These are phyloP conservation scores for Mobula birostris DNA, from an alignment of 2,113 vertebrate genomes.

Conservation along the genomic window DNA sequence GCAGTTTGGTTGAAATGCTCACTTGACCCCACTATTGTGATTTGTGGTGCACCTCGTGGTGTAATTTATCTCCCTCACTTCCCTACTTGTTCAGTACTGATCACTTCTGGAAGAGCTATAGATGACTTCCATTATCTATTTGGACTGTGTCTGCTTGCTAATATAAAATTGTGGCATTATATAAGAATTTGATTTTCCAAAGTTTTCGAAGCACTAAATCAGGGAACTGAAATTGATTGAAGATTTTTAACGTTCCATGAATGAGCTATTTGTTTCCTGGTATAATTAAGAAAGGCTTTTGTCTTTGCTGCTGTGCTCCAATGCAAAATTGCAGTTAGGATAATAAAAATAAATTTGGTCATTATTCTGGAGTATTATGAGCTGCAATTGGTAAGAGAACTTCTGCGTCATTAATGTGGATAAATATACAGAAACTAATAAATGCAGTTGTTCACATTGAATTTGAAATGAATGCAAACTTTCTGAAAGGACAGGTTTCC, in stretches of 20 bases:
- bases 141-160: neutral
- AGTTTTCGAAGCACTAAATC: neutral
- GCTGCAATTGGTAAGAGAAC: neutral
- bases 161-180: neutral
- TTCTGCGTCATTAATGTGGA: too few relatives aligned
- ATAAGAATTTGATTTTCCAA: neutral
- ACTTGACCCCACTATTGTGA: neutral
- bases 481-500: neutral
- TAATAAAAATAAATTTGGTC: neutral
- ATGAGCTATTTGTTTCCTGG: neutral
- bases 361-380: neutral
- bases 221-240: neutral
- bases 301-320: neutral
- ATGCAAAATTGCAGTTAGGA: neutral
- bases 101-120: neutral
- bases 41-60: neutral
- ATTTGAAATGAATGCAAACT: neutral
- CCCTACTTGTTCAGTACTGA: neutral
- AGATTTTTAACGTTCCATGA: neutral
- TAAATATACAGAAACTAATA: neutral
- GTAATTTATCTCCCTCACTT: neutral
- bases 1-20: neutral
- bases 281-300: neutral
- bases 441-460: neutral
- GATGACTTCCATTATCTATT: neutral